A percentile compares a stretch with the other conserved stretches of the same genome.
These are phyloP conservation scores for Chionomys nivalis DNA, from an alignment of 2,113 vertebrate species.

Conservation along the genomic window DNA sequence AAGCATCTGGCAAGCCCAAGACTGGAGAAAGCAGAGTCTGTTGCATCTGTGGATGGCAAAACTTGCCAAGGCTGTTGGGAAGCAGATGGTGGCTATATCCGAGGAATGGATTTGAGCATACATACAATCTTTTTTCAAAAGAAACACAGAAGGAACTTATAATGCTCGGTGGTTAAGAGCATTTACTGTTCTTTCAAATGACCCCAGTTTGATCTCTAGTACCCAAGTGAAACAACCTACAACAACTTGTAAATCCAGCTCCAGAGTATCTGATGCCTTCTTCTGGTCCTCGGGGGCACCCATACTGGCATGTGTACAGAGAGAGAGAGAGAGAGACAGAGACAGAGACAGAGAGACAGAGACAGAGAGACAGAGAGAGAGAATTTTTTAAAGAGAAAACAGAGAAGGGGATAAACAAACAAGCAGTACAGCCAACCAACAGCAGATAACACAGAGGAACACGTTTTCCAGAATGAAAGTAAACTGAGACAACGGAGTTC, in stretches of 20 bases:
- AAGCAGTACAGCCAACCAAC: not conserved
- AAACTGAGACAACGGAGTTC: not conserved
- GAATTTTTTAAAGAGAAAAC: not conserved
- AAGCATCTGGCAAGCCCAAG: not conserved
- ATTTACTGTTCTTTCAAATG: not conserved
- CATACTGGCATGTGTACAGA: not conserved
- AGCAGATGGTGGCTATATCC: not conserved
- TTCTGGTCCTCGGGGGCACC: not conserved
- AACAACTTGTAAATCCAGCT: not conserved
- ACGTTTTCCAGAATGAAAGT: not conserved
- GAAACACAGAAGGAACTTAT: not conserved
- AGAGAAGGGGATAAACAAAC: not conserved
- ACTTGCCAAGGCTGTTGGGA: rapidly evolving
- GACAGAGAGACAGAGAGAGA: not conserved
- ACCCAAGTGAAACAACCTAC: not conserved
- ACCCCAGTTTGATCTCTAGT: not conserved
- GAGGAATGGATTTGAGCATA: not conserved
- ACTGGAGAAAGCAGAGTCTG: not conserved
- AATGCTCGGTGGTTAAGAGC: not conserved
- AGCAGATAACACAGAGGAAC: not conserved
- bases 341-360: not conserved
- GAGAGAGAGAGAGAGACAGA: not conserved
- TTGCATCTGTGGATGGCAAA: rapidly evolving
- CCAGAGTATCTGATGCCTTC: not conserved
- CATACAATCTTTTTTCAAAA: not conserved